These are phyloP conservation scores for Gorsachius magnificus DNA, from an alignment of 2,797 vertebrate species.

Conservation along the genomic window DNA sequence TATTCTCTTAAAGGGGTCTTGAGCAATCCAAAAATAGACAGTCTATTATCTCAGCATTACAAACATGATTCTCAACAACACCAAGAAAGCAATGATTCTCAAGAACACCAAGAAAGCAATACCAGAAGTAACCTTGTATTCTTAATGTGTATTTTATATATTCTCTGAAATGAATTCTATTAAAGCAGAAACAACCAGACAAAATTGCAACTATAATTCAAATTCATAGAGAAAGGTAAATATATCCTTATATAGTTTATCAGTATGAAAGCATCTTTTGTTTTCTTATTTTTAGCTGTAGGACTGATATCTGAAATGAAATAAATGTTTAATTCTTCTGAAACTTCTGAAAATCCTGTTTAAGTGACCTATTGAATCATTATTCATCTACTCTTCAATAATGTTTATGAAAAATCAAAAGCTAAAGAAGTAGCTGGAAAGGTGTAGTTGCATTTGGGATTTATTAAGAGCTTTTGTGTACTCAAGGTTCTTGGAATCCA, in stretches of 20 bases:
- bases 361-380: background rate
- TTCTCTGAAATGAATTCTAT: background rate
- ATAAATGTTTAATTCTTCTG: background rate
- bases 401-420: background rate
- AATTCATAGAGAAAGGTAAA: background rate
- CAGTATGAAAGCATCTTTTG: fast-evolving
- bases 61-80: background rate
- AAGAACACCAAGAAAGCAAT: background rate
- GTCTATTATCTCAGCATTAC: background rate
- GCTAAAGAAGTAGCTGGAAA: background rate
- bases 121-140: background rate
- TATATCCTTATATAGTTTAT: fast-evolving
- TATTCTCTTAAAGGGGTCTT: too few species aligned
- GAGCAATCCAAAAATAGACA: background rate
- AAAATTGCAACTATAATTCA: background rate
- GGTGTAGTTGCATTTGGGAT: background rate
- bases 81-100: background rate
- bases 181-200: background rate
- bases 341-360: background rate
- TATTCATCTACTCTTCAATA: background rate
- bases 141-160: background rate
- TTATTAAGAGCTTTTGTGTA: background rate
- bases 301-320: background rate
- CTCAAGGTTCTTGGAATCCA: background rate
- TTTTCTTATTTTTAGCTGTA: background rate